These are phyloP conservation scores for Antheraea mylitta DNA, from an alignment of 1,140 invertebrate genomes.

Conservation along the genomic window DNA sequence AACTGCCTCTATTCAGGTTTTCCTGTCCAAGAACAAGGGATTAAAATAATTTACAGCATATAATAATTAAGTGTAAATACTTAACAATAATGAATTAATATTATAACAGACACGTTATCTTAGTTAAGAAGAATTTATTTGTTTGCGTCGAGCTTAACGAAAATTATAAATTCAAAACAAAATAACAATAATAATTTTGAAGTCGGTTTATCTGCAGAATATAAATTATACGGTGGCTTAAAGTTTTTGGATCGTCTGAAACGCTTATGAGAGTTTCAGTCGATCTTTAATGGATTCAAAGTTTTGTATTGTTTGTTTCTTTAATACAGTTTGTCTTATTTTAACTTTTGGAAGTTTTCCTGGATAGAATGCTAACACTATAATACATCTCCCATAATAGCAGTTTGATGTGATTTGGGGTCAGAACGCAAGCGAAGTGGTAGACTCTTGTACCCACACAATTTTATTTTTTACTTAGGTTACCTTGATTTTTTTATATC, in stretches of 20 bases:
- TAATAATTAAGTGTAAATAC: background rate
- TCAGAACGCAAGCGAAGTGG: no score
- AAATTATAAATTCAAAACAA: slow-evolving; percentile 6
- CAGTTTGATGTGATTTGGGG: no score
- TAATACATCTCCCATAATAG: no score
- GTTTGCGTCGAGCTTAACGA: slow-evolving; percentile 4
- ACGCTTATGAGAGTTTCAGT: background rate
- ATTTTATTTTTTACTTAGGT: no score
- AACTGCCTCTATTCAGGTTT: no score
- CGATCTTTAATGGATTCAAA: background rate
- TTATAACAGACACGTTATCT: background rate
- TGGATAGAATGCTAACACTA: no score
- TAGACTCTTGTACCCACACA: no score
- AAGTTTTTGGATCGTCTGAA: background rate
- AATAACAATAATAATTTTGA: slow-evolving; percentile 5
- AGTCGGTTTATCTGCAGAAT: background rate
- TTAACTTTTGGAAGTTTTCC: background rate
- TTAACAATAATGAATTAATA: background rate
- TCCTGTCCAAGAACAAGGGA: no score
- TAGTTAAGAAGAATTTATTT: slow-evolving; percentile 1
- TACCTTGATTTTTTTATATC: no score
- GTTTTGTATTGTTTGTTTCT: background rate
- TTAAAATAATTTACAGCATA: background rate
- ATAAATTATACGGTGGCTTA: slow-evolving; percentile 1
- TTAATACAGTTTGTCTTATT: background rate